A percentile compares a stretch with the other conserved stretches of the same genome.
Conservation (phyloP, 1,140 invertebrate species). For the Calephelis nemesis region DNA sequence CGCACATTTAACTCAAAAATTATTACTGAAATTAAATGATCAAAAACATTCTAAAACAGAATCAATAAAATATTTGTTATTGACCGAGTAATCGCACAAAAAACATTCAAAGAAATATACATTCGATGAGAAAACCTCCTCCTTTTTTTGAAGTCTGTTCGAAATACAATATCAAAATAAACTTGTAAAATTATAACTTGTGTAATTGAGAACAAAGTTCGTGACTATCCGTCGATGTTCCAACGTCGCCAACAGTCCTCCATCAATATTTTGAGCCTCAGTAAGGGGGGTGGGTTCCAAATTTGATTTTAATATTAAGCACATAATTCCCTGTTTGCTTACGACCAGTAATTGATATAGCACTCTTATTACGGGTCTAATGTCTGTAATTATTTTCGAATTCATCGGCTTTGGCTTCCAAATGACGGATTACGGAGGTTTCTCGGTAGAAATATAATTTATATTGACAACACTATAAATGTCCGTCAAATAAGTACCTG, state of each 20-base stretch:
- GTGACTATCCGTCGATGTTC: background rate
- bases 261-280: conserved; percentile 35
- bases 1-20: no score
- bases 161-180: no score
- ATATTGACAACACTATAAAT: conserved; percentile 6
- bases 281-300: conserved; percentile 53
- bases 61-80: no score
- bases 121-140: no score
- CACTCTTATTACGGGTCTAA: conserved; percentile 64
- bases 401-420: conserved; percentile 51
- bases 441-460: conserved; percentile 2
- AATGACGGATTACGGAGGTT: conserved; percentile 13
- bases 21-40: no score
- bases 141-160: no score
- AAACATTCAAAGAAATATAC: no score
- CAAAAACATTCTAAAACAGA: no score
- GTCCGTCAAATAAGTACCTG: no score
- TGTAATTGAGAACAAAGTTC: background rate
- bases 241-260: background rate
- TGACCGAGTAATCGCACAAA: no score
- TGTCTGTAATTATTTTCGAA: conserved; percentile 73
- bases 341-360: conserved; percentile 66
- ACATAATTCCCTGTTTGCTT: conserved; percentile 65
- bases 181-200: no score
- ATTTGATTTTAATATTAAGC: conserved; percentile 75